phyloP scores from a whole-genome alignment of 1,140 invertebrate genomes.

The Atta colombica region DNA sequence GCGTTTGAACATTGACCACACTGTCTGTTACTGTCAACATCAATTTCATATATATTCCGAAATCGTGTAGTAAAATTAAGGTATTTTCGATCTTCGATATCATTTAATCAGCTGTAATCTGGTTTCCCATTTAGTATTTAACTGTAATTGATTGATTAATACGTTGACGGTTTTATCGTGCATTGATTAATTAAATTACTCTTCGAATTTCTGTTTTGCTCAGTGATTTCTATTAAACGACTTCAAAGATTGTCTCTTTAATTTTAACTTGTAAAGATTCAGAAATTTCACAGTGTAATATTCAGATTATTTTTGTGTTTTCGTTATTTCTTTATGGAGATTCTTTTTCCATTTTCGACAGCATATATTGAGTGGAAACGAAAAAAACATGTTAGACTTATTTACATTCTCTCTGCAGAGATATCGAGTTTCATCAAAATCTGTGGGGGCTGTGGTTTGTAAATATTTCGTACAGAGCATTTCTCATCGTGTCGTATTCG shows the following conservation, averaged over 20 bases:
- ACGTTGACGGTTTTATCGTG: background rate
- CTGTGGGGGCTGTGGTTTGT: constrained; percentile 27
- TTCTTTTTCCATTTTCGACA: background rate
- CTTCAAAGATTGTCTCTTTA: background rate
- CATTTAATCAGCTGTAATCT: background rate
- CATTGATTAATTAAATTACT: background rate
- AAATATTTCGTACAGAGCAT: constrained; percentile 15
- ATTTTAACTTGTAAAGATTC: background rate
- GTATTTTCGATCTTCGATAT: constrained; percentile 29
- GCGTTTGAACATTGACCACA: constrained; percentile 45
- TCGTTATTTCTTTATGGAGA: background rate
- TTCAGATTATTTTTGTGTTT: background rate
- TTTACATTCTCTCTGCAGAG: constrained; percentile 24
- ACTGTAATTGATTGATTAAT: background rate
- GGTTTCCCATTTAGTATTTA: background rate
- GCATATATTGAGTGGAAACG: background rate
- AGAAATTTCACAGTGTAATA: background rate
- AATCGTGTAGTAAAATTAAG: constrained; percentile 30
- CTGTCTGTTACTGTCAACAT: constrained; percentile 52
- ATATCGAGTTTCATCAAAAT: constrained; percentile 41
- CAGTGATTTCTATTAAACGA: background rate
- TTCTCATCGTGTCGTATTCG: background rate
- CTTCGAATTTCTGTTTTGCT: background rate
- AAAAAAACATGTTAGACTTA: constrained; percentile 37
- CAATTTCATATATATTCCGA: constrained; percentile 22